Evolutionary conservation across 2,888 invertebrate genomes (phyloP).

Genomic region (Lydus trimaculatus): DNA sequence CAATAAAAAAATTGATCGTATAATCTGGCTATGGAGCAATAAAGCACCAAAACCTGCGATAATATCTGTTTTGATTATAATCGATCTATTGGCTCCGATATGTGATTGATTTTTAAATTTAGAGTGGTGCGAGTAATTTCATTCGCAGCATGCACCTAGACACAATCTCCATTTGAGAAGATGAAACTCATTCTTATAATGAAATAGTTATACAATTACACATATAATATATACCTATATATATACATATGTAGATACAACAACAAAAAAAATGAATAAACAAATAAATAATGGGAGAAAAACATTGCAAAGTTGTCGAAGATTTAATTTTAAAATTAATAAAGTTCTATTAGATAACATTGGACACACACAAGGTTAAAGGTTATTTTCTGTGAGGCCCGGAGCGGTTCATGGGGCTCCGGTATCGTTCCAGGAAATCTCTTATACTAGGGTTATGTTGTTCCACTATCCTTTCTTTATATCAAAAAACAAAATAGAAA

Average conservation of each 20-base stretch:
- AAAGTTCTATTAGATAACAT: slow-evolving; percentile 35
- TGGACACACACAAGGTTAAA: slow-evolving; percentile 22
- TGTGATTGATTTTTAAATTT: slow-evolving; percentile 49
- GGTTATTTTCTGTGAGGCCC: slow-evolving; percentile 16
- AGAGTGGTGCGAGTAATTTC: slow-evolving; percentile 46
- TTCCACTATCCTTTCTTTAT: slow-evolving; percentile 37
- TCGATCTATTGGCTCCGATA: slow-evolving; percentile 37
- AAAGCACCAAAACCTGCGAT: slow-evolving; percentile 21
- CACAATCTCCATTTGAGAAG: slow-evolving; percentile 36
- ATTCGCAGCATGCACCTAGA: slow-evolving; percentile 47
- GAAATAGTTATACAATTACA: slow-evolving; percentile 31
- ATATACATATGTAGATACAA: slow-evolving; percentile 17
- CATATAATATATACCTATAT: not conserved
- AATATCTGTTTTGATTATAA: slow-evolving; percentile 37
- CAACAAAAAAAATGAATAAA: too few relatives aligned
- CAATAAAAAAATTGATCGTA: not conserved
- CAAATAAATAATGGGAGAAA: slow-evolving; percentile 22
- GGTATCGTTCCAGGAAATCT: slow-evolving; percentile 42
- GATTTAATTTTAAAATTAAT: slow-evolving; percentile 42
- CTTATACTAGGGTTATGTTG: slow-evolving; percentile 36
- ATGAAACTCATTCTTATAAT: slow-evolving; percentile 38
- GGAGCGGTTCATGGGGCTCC: slow-evolving; percentile 33
- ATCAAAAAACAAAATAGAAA: too few relatives aligned
- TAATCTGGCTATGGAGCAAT: not conserved
- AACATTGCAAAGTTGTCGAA: slow-evolving; percentile 30